phyloP scores from a whole-genome alignment of 2,113 vertebrate species.

The Gracilinanus agilis region DNA sequence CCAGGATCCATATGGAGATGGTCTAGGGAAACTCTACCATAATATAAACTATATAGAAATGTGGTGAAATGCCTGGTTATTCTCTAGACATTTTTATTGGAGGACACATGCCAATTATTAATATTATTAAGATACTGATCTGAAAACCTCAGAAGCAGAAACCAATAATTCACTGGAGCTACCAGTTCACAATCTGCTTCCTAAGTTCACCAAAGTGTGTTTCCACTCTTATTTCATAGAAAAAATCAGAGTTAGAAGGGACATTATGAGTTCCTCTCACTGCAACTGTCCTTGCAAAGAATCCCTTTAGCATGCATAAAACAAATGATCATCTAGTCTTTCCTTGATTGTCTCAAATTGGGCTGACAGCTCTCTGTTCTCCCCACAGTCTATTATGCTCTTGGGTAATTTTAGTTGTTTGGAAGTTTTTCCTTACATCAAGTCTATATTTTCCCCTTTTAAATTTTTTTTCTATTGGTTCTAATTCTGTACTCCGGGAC shows the following conservation, averaged over 20 bases:
- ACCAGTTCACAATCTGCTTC: neutral
- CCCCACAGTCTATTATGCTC: neutral
- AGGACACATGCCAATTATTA: slow-evolving; percentile 30
- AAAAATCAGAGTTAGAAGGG: neutral
- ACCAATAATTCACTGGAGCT: slow-evolving; percentile 24
- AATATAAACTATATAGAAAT: slow-evolving; percentile 70
- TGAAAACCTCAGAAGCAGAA: neutral
- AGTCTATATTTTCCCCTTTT: neutral
- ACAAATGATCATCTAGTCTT: neutral
- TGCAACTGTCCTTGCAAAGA: neutral
- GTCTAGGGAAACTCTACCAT: slow-evolving; percentile 53
- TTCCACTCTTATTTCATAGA: neutral
- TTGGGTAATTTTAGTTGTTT: neutral
- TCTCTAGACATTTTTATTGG: slow-evolving; percentile 19
- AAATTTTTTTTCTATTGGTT: neutral
- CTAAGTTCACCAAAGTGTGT: neutral
- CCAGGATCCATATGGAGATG: slow-evolving; percentile 63
- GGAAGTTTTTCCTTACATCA: neutral
- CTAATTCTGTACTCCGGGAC: neutral
- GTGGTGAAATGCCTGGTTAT: slow-evolving; percentile 20
- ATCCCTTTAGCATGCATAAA: neutral
- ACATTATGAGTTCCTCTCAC: neutral
- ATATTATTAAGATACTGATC: neutral
- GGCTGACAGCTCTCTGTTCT: neutral
- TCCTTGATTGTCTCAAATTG: neutral